Conservation (phyloP, 2,888 invertebrate species). For the Temnothorax rugatulus region DNA sequence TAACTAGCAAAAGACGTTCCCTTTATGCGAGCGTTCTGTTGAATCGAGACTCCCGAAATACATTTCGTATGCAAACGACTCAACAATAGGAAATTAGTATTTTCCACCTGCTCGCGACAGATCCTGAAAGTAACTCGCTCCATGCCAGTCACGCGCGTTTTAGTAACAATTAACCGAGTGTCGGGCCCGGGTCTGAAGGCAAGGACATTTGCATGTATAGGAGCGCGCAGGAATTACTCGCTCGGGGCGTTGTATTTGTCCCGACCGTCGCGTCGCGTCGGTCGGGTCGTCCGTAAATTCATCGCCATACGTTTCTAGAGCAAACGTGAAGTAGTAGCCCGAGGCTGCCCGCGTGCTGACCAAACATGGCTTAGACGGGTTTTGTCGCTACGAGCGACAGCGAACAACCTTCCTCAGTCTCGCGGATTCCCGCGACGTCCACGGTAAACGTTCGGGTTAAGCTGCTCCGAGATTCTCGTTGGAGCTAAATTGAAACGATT, state of each 20-base stretch:
- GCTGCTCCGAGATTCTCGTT: slow-evolving; percentile 1
- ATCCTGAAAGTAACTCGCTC: slow-evolving; percentile 28
- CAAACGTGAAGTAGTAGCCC: slow-evolving; percentile 60
- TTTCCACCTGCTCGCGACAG: slow-evolving; percentile 32
- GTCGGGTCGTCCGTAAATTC: slow-evolving; percentile 59
- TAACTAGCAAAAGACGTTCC: not conserved
- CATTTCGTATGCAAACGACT: not conserved
- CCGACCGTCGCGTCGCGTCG: slow-evolving; percentile 19
- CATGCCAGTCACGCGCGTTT: slow-evolving; percentile 36
- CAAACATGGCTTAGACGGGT: slow-evolving; percentile 65
- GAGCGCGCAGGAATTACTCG: slow-evolving; percentile 25
- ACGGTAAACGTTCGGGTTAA: slow-evolving; percentile 11
- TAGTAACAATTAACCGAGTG: slow-evolving; percentile 47
- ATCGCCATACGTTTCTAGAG: slow-evolving; percentile 64
- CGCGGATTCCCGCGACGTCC: slow-evolving; percentile 17
- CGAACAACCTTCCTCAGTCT: not conserved
- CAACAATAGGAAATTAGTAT: slow-evolving; percentile 31
- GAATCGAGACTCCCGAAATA: not conserved
- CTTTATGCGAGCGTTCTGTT: too few relatives aligned
- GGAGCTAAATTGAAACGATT: not conserved
- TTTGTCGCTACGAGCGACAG: slow-evolving; percentile 40
- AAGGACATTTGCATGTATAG: slow-evolving; percentile 34
- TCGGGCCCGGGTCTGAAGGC: slow-evolving; percentile 35
- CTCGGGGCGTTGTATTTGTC: slow-evolving; percentile 41
- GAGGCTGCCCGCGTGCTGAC: slow-evolving; percentile 54